Conservation (phyloP, 1,140 invertebrate species). For the Amphibalanus amphitrite region DNA sequence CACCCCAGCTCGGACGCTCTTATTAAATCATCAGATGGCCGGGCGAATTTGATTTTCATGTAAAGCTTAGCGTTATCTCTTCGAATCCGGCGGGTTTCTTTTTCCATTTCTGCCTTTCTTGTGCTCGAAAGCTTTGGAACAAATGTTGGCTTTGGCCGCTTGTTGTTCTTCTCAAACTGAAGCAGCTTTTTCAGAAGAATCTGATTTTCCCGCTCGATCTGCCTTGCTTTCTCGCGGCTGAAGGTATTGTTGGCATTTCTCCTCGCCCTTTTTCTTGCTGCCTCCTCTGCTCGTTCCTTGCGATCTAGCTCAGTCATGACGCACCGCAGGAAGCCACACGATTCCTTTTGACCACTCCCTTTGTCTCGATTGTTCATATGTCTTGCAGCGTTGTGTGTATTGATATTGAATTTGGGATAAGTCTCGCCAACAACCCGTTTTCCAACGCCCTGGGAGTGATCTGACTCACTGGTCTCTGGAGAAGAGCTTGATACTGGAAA, state of each 20-base stretch:
- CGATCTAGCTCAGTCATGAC: background rate
- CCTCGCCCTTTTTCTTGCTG: background rate
- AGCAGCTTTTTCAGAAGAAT: background rate
- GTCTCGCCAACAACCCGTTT: background rate
- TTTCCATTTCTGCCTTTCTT: background rate
- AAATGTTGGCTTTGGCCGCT: background rate
- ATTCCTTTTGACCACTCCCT: background rate
- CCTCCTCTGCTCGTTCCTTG: background rate
- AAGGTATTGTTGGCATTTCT: background rate
- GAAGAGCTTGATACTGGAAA: background rate
- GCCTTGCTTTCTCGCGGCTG: background rate
- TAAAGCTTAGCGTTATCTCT: background rate
- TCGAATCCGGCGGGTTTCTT: background rate
- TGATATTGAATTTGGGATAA: background rate
- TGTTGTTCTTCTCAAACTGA: background rate
- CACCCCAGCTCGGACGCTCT: background rate
- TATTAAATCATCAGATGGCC: background rate
- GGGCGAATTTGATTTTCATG: background rate
- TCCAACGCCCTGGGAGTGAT: background rate
- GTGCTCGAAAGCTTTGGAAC: background rate
- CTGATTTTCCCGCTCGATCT: background rate
- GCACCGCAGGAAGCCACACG: background rate
- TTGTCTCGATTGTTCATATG: background rate
- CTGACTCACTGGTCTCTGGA: background rate
- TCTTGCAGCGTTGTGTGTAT: background rate